phyloP scores from a whole-genome alignment of 2,888 invertebrate species.

The Chloroclysta siterata region DNA sequence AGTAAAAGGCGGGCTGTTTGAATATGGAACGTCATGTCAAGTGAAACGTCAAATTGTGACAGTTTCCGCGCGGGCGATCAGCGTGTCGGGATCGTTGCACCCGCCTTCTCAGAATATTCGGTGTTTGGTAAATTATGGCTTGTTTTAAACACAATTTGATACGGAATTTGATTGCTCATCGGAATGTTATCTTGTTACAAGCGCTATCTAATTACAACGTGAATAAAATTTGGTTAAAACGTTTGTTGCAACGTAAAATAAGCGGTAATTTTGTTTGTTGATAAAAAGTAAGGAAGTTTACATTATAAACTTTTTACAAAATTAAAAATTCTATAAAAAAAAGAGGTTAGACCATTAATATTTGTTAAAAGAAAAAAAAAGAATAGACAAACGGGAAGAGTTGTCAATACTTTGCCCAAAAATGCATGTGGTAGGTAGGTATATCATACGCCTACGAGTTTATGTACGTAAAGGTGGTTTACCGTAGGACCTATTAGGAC shows the following conservation, averaged over 20 bases:
- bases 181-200: constrained; percentile 23
- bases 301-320: too few species aligned
- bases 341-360: too few species aligned
- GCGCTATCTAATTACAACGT: constrained; percentile 11
- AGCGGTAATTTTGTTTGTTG: background rate
- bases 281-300: too few species aligned
- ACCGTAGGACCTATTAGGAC: too few species aligned
- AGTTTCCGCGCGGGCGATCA: constrained; percentile 81
- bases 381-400: too few species aligned
- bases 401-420: too few species aligned
- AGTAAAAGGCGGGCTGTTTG: constrained; percentile 80
- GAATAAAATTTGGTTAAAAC: background rate
- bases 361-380: too few species aligned
- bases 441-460: too few species aligned
- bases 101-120: constrained; percentile 73
- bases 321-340: too few species aligned
- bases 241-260: background rate
- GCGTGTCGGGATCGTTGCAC: constrained; percentile 64
- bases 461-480: too few species aligned
- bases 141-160: constrained; percentile 54
- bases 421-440: too few species aligned
- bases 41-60: constrained; percentile 83
- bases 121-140: constrained; percentile 51
- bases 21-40: constrained; percentile 82
- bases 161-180: constrained; percentile 47